phyloP scores from a whole-genome alignment of 2,797 vertebrate species.

The Dendrocincla fuliginosa region DNA sequence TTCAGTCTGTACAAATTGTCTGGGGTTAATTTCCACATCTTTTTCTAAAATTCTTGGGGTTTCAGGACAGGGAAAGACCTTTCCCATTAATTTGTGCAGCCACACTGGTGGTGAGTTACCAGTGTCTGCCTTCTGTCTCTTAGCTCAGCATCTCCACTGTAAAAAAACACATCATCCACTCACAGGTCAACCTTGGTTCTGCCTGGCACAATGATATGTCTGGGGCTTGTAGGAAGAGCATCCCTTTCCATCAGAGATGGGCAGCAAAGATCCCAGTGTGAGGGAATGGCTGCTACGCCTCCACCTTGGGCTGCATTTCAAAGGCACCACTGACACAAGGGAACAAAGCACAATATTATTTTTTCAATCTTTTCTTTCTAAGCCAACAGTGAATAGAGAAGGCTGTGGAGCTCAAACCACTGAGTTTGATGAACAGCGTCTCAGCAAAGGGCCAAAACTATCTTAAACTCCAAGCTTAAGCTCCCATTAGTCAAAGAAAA shows the following conservation, averaged over 20 bases:
- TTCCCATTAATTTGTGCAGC: not conserved
- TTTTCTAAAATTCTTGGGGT: not conserved
- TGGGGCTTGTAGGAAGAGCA: not conserved
- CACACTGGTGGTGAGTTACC: not conserved
- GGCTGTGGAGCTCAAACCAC: not conserved
- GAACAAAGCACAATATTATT: not conserved
- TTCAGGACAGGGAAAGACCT: not conserved
- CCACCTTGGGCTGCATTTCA: not conserved
- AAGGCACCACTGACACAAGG: not conserved
- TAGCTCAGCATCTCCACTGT: not conserved
- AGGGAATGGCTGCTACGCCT: not conserved
- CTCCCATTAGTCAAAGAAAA: conserved; percentile 57
- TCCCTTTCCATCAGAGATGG: not conserved
- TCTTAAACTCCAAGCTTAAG: conserved; percentile 34
- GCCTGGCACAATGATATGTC: rapidly evolving
- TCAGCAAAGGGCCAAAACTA: conserved; percentile 31
- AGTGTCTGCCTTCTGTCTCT: not conserved
- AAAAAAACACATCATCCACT: not conserved
- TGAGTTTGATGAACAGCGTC: not conserved
- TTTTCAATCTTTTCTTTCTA: not conserved
- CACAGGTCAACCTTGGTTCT: not conserved
- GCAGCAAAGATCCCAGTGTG: not conserved
- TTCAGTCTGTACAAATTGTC: not conserved
- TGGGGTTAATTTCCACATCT: not conserved
- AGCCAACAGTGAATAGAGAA: not conserved